A percentile compares a stretch with the other conserved stretches of the same genome.
Conservation (phyloP, 1,140 invertebrate species). For the Drosophila navojoa region DNA sequence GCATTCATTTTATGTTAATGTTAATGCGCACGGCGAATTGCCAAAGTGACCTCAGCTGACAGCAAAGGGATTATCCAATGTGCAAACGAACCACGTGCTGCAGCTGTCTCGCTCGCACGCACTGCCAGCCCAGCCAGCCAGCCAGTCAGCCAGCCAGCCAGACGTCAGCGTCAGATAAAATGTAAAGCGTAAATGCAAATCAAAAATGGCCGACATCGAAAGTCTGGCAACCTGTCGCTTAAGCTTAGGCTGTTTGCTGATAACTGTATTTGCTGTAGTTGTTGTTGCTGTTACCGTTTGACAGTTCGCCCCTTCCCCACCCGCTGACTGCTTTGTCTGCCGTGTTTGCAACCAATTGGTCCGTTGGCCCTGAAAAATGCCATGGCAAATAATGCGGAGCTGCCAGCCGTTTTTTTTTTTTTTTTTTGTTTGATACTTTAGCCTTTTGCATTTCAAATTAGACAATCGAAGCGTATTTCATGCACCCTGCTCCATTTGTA, state of each 20-base stretch:
- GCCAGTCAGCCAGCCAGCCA: neutral
- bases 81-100: conserved; percentile 63
- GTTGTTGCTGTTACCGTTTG: conserved; percentile 12
- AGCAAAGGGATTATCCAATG: conserved; percentile 66
- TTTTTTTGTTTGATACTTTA: neutral
- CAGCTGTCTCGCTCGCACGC: too few species aligned
- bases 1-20: conserved; percentile 42
- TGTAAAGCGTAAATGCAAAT: conserved; percentile 5
- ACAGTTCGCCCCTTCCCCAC: neutral
- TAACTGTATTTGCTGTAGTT: neutral
- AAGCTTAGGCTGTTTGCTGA: conserved; percentile 8
- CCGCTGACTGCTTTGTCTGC: conserved; percentile 20
- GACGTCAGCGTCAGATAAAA: neutral
- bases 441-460: neutral
- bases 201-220: conserved; percentile 37
- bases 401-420: neutral
- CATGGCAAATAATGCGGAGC: conserved; percentile 60
- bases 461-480: neutral
- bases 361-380: conserved; percentile 32
- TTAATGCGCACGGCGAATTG: conserved; percentile 41
- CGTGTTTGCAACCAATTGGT: conserved; percentile 42
- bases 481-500: neutral
- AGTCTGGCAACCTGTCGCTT: conserved; percentile 46
- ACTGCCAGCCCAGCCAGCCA: neutral
- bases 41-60: conserved; percentile 71